A percentile compares a stretch with the other conserved stretches of the same genome.
phyloP scores from a whole-genome alignment of 1,140 invertebrate genomes.

The Nasonia giraulti region DNA sequence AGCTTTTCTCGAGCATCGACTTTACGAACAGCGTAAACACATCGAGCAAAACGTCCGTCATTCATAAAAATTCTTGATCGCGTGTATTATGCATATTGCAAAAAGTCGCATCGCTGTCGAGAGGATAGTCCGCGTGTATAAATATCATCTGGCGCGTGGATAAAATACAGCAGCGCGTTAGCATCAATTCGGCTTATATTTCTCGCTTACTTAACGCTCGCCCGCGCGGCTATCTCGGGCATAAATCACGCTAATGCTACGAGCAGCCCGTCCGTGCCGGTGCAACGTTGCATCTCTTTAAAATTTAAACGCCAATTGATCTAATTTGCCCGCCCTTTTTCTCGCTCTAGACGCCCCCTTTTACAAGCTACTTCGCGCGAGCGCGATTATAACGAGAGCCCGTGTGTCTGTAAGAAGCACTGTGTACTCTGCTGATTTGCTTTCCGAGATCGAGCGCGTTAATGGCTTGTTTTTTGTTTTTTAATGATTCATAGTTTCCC shows the following conservation, averaged over 20 bases:
- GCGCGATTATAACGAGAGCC: neutral
- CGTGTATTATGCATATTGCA: no score
- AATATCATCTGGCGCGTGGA: neutral
- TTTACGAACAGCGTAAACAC: neutral
- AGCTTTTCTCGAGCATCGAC: neutral
- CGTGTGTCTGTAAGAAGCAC: neutral
- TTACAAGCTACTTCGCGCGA: neutral
- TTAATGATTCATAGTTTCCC: neutral
- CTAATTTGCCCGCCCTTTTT: neutral
- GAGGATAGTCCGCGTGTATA: neutral
- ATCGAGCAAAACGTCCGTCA: neutral
- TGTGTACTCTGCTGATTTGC: neutral
- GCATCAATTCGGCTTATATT: constrained; percentile 12
- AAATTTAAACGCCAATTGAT: constrained; percentile 17
- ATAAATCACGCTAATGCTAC: constrained; percentile 26
- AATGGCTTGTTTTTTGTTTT: neutral
- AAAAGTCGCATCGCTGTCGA: no score
- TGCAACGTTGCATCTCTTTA: constrained; percentile 19
- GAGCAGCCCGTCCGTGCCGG: neutral
- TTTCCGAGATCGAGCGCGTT: neutral
- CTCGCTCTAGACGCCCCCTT: neutral
- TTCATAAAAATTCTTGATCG: no score
- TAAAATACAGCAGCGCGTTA: neutral
- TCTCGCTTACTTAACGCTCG: neutral
- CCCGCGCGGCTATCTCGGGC: neutral